A percentile compares a stretch with the other conserved stretches of the same genome.
phyloP scores from a whole-genome alignment of 64 coral and sea anemone genomes.

The Porites australiensis region DNA sequence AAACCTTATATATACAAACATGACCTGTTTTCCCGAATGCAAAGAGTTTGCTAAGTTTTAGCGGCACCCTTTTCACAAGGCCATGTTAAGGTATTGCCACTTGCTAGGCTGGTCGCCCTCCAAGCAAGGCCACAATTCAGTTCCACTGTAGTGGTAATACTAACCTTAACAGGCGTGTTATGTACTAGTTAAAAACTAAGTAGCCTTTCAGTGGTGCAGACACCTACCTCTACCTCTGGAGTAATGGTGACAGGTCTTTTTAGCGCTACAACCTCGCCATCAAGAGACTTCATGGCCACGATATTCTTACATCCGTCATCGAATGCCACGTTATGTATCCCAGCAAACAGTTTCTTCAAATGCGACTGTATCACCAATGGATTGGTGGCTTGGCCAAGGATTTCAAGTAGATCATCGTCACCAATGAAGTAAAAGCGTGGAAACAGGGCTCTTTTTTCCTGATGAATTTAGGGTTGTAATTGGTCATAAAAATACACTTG shows the following conservation, averaged over 20 bases:
- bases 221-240: slow-evolving; percentile 91
- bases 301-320: slow-evolving; percentile 96
- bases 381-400: slow-evolving; percentile 98
- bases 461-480: not conserved
- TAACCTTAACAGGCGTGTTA: too few species aligned
- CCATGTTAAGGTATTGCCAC: too few species aligned
- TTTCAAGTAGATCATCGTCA: slow-evolving; percentile 93
- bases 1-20: too few species aligned
- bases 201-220: too few species aligned
- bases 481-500: not conserved
- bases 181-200: too few species aligned
- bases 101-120: too few species aligned
- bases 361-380: slow-evolving; percentile 96
- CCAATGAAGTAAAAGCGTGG: slow-evolving; percentile 98
- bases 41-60: too few species aligned
- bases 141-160: too few species aligned
- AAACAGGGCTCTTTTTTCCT: slow-evolving; percentile 98
- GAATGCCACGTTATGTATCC: slow-evolving; percentile 93
- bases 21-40: too few species aligned
- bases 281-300: slow-evolving; percentile 96
- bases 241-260: slow-evolving; percentile 95
- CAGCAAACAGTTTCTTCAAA: slow-evolving; percentile 96
- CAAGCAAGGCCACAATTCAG: too few species aligned
- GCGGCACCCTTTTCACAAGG: too few species aligned
- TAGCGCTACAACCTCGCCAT: slow-evolving; percentile 89